Base-by-base conservation (phyloP, 23 tunicate genomes). In the Phallusia fumigata region DNA sequence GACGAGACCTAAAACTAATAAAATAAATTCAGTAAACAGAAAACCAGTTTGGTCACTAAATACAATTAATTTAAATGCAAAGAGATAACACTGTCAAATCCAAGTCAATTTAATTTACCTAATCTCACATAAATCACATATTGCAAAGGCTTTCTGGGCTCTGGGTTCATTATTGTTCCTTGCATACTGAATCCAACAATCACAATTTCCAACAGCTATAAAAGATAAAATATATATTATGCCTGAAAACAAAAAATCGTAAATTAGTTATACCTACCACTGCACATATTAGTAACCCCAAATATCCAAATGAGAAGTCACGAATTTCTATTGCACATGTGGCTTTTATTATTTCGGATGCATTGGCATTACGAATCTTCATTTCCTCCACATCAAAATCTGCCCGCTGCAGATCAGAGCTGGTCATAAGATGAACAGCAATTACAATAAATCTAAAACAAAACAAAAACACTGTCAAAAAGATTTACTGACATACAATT, bases 121-220 rank as follows among this genome's bases (percentile, higher is more conserved):
- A 82, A 65, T 75, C 97, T 74, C 0, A 52, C 35, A 47, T 92
- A 92, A 26, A 92, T 50, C 21, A 92, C 24, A 65, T 83, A 87
- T 45, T 74, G 83, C 26, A 92, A 85, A 21, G 91, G 91, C 65
- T 87, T 75, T 36, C 97, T 78, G 31, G 90, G 84, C 76, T 84
- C 83, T 3, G 90, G 77, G 52, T 87, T 47, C 50, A 87, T 16
- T 8, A 92, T 84, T 11, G 97, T 87, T 30, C 97, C 97, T 76
- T 69, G 84, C 91, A 87, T 92, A 40, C 97, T 92, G 58, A 83
- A 92, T 18, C 86, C 73, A 19, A 74, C 74, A 72, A 92, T 45
- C 10, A 87, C 33, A 2, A 81, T 52, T 80, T 92, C 97, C 0
- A 86, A 32, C 24, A 92, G 33, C 97, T 92, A 64, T 18, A 86